Conservation (phyloP, 1,140 invertebrate genomes). For the Caligus rogercresseyi region DNA sequence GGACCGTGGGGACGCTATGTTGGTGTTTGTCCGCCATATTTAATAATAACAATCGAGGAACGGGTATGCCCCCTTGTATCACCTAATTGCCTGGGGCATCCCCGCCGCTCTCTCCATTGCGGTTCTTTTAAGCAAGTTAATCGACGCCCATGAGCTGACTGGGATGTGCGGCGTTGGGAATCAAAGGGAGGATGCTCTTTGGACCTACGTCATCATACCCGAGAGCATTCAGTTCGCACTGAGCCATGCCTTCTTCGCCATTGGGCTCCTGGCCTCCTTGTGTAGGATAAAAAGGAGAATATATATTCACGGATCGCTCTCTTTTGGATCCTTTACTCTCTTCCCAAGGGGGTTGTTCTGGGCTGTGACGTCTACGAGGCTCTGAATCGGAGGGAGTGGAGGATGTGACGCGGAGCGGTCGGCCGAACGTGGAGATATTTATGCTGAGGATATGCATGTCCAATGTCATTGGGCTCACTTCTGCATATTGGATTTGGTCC, state of each 20-base stretch:
- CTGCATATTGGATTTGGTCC: not conserved
- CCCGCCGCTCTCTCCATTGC: not conserved
- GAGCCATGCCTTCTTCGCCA: not conserved
- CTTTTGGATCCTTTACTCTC: not conserved
- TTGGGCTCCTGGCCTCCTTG: not conserved
- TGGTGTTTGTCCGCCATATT: not conserved
- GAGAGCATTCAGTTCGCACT: not conserved
- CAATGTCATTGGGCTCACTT: not conserved
- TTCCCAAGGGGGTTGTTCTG: not conserved
- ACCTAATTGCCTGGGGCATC: not conserved
- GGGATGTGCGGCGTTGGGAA: not conserved
- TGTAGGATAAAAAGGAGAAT: not conserved
- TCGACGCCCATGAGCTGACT: not conserved
- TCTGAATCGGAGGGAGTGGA: not conserved
- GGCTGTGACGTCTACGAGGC: not conserved
- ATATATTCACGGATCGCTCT: not conserved
- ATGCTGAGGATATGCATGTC: not conserved
- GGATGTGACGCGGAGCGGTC: not conserved
- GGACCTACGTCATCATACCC: not conserved
- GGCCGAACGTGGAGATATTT: not conserved
- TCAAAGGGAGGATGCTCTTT: not conserved
- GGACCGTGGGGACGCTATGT: not conserved
- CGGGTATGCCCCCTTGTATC: not conserved
- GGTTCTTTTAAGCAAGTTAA: not conserved
- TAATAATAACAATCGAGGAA: too few species aligned